phyloP scores from a whole-genome alignment of 2,888 invertebrate species.

The Cantharis rustica region DNA sequence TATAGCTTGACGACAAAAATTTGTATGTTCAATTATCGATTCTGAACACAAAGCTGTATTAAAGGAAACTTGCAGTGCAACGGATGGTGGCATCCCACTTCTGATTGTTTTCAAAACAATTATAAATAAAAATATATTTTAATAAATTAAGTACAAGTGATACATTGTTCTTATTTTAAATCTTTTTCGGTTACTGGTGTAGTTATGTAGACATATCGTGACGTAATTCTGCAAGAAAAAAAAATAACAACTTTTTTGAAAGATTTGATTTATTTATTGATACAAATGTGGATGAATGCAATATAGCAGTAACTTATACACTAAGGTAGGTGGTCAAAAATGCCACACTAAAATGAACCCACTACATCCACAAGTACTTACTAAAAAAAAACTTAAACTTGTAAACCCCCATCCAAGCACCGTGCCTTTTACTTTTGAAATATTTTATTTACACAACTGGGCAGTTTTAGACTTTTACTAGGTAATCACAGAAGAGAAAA shows the following conservation, averaged over 20 bases:
- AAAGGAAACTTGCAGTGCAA: too few species aligned
- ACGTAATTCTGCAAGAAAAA: constrained; percentile 28
- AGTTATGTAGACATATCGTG: background rate
- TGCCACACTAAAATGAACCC: constrained; percentile 12
- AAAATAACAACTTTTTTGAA: constrained; percentile 4
- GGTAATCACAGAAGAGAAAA: constrained; percentile 12
- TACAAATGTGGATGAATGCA: constrained; percentile 35
- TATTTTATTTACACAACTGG: constrained; percentile 1
- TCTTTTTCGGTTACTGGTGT: background rate
- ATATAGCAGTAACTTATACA: constrained; percentile 34
- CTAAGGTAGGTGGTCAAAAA: constrained; percentile 17
- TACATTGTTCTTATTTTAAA: background rate
- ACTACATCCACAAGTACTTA: constrained; percentile 35
- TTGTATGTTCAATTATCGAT: too few species aligned
- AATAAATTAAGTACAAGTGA: background rate
- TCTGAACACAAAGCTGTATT: too few species aligned
- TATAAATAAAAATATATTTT: background rate
- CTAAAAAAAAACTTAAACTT: constrained; percentile 10
- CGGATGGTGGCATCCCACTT: too few species aligned
- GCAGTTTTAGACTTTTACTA: constrained; percentile 5
- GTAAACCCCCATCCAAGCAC: background rate
- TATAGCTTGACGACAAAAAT: too few species aligned
- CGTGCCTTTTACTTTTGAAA: constrained; percentile 8
- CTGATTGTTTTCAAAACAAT: background rate
- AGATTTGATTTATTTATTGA: constrained; percentile 18